Evolutionary conservation across 1,140 invertebrate genomes (phyloP).

Genomic region (Drosophila jambulina): DNA sequence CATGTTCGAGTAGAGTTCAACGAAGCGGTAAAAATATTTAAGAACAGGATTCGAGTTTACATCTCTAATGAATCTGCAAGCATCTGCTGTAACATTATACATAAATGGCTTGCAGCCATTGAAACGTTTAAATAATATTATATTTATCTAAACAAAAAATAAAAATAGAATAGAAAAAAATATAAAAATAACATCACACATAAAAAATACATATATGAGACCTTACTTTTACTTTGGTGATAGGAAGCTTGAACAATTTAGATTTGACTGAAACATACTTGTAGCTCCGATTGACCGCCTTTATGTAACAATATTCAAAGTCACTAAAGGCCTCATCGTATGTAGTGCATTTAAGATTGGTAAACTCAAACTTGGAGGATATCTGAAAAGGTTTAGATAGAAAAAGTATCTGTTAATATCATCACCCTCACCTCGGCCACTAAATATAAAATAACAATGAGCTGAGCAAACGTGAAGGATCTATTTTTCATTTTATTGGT

Average conservation of each 20-base stretch:
- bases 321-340: neutral
- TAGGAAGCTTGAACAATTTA: neutral
- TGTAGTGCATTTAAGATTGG: slow-evolving; percentile 12
- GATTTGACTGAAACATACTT: slow-evolving; percentile 10
- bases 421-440: neutral
- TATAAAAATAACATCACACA: neutral
- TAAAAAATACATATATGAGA: neutral
- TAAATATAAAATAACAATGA: neutral
- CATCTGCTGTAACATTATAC: slow-evolving; percentile 16
- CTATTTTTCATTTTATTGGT: neutral
- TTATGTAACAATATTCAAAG: slow-evolving; percentile 18
- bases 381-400: neutral
- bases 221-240: slow-evolving; percentile 2
- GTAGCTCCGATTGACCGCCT: slow-evolving; percentile 22
- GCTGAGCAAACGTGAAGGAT: neutral
- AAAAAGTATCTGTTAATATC: neutral
- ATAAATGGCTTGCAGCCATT: slow-evolving; percentile 28
- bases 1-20: neutral
- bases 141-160: neutral
- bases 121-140: neutral
- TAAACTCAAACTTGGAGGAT: slow-evolving; percentile 19
- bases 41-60: neutral
- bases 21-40: neutral
- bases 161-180: fast-evolving
- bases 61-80: slow-evolving; percentile 6